These are phyloP conservation scores for Apteryx owenii DNA, from an alignment of 2,113 vertebrate species.

Conservation along the genomic window DNA sequence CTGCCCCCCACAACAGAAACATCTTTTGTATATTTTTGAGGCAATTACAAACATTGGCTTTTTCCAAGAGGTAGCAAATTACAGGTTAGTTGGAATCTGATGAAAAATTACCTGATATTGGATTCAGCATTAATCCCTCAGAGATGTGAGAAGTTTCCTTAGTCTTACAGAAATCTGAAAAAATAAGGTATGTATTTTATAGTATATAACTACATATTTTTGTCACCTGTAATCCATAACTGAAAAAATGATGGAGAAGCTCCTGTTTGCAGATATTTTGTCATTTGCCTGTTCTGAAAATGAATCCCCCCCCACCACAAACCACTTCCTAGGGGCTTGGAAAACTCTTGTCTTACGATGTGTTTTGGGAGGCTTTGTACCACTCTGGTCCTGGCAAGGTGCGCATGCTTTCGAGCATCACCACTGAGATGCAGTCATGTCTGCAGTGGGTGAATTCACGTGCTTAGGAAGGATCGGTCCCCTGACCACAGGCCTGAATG, in stretches of 20 bases:
- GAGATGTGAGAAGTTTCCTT: not conserved
- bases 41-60: not conserved
- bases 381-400: not conserved
- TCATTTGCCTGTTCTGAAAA: not conserved
- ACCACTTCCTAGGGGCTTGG: not conserved
- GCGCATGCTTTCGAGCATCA: not conserved
- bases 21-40: not conserved
- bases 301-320: not conserved
- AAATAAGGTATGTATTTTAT: not conserved
- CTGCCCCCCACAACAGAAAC: not conserved
- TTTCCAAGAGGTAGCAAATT: not conserved
- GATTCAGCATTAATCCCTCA: not conserved
- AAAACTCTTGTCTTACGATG: not conserved
- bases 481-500: not conserved
- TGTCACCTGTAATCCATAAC: accelerated
- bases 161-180: not conserved
- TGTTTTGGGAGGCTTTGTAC: too few relatives aligned
- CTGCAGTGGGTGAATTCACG: not conserved
- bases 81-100: too few relatives aligned
- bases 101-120: not conserved
- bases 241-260: not conserved
- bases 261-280: accelerated
- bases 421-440: not conserved
- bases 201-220: accelerated
- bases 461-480: not conserved